Evolutionary conservation across 35 echinoderm and acorn worm species (phyloP).

Genomic region (Stichopus chloronotus): DNA sequence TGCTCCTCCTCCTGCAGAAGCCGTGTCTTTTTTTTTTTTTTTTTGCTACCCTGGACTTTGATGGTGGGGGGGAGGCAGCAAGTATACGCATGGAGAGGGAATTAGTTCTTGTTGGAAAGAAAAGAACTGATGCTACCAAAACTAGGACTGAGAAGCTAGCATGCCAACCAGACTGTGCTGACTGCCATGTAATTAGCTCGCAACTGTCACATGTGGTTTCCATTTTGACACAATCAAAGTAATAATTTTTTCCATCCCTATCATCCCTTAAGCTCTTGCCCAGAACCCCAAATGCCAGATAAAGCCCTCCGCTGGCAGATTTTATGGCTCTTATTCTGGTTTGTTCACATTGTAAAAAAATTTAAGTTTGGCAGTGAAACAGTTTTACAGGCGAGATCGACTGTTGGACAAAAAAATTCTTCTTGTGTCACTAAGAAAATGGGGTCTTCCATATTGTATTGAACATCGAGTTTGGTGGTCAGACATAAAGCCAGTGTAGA

Average conservation of each 20-base stretch:
- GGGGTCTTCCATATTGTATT: constrained; percentile 45
- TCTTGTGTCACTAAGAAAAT: constrained; percentile 34
- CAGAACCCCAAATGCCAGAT: constrained; percentile 64
- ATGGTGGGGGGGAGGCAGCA: background rate
- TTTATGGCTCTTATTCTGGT: constrained; percentile 51
- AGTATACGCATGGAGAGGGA: background rate
- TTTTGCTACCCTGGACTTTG: constrained; percentile 1
- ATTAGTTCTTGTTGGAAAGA: background rate
- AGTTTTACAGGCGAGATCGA: constrained; percentile 31
- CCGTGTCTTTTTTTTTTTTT: too few relatives aligned
- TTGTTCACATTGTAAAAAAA: constrained; percentile 66
- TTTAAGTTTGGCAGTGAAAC: constrained; percentile 62
- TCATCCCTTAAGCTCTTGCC: constrained; percentile 57
- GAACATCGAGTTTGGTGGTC: constrained; percentile 53
- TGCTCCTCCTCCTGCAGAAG: too few relatives aligned
- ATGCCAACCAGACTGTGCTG: constrained; percentile 51
- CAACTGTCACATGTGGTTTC: constrained; percentile 62
- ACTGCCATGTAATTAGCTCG: constrained; percentile 61
- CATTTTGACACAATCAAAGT: constrained; percentile 64
- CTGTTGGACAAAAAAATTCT: constrained; percentile 51
- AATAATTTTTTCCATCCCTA: constrained; percentile 56
- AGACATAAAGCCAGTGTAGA: constrained; percentile 33
- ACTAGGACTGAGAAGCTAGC: constrained; percentile 28
- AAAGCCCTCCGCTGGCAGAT: constrained; percentile 49
- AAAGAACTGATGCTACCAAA: background rate